phyloP scores from a whole-genome alignment of 2,797 vertebrate species.

The Enteromius mattozi region DNA sequence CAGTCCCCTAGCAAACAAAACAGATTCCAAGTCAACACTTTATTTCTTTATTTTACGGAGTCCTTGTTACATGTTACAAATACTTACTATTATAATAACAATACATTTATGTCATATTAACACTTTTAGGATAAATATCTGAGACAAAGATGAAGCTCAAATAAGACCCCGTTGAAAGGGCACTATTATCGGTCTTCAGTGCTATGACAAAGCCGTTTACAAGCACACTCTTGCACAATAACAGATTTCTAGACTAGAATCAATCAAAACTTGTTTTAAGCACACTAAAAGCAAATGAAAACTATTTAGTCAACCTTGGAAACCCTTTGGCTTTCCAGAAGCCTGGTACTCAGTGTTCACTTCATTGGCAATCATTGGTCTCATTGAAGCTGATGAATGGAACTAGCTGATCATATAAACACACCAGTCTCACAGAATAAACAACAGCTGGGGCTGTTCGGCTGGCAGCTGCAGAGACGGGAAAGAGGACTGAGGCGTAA shows the following conservation, averaged over 20 bases:
- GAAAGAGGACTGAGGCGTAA: neutral
- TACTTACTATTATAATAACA: neutral
- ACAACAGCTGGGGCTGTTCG: constrained; percentile 53
- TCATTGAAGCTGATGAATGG: constrained; percentile 36
- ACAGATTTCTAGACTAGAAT: neutral
- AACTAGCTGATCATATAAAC: constrained; percentile 40
- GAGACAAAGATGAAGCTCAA: neutral
- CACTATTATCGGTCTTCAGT: neutral
- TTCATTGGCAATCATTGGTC: constrained; percentile 33
- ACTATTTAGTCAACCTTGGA: constrained; percentile 33
- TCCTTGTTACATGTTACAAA: neutral
- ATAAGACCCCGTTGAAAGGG: neutral
- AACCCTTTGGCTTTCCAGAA: constrained; percentile 19
- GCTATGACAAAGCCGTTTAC: neutral
- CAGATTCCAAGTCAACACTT: too few species aligned
- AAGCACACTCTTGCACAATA: neutral
- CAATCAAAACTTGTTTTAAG: neutral
- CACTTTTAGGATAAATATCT: neutral
- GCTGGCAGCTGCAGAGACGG: constrained; percentile 32
- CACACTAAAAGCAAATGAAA: constrained; percentile 10
- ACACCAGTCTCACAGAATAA: constrained; percentile 41
- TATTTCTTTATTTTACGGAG: too few species aligned
- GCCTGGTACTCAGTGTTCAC: constrained; percentile 21
- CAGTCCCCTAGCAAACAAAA: too few species aligned
- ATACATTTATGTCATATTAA: neutral